phyloP scores from a whole-genome alignment of 2,888 invertebrate species.

The Torymus tubicola region DNA sequence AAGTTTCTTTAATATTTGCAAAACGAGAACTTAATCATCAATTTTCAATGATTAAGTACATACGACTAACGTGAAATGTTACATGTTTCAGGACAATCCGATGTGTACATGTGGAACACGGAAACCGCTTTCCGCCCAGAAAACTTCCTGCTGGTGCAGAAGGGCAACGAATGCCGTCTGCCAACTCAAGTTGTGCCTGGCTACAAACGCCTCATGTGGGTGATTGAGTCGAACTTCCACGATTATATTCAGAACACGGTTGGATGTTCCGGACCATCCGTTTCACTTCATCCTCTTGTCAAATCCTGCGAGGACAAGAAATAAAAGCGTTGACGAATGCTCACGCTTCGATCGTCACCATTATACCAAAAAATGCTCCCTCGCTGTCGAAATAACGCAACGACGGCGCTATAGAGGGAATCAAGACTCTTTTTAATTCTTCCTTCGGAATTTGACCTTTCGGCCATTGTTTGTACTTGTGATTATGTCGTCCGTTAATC shows the following conservation, averaged over 20 bases:
- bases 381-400: background rate
- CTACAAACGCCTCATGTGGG: slow-evolving; percentile 81
- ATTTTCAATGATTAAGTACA: background rate
- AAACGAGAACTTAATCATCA: too few species aligned
- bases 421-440: background rate
- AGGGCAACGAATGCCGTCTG: slow-evolving; percentile 80
- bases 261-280: slow-evolving; percentile 81
- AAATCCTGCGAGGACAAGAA: slow-evolving; percentile 75
- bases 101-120: slow-evolving; percentile 82
- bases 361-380: too few species aligned
- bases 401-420: background rate
- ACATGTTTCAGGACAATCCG: slow-evolving; percentile 77
- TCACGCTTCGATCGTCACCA: too few species aligned
- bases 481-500: too few species aligned
- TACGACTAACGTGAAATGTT: slow-evolving; percentile 55
- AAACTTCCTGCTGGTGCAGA: slow-evolving; percentile 80
- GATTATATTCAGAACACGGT: slow-evolving; percentile 81
- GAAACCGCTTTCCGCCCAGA: slow-evolving; percentile 79
- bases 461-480: too few species aligned
- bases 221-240: slow-evolving; percentile 82
- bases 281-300: slow-evolving; percentile 79
- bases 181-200: slow-evolving; percentile 82
- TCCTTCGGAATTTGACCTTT: background rate
- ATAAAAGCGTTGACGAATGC: background rate
- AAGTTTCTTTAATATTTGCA: slow-evolving; percentile 17